Percentiles rank a stretch among this genome's conserved stretches.
phyloP scores from a whole-genome alignment of 2,888 invertebrate species.

The Polyommatus icarus region DNA sequence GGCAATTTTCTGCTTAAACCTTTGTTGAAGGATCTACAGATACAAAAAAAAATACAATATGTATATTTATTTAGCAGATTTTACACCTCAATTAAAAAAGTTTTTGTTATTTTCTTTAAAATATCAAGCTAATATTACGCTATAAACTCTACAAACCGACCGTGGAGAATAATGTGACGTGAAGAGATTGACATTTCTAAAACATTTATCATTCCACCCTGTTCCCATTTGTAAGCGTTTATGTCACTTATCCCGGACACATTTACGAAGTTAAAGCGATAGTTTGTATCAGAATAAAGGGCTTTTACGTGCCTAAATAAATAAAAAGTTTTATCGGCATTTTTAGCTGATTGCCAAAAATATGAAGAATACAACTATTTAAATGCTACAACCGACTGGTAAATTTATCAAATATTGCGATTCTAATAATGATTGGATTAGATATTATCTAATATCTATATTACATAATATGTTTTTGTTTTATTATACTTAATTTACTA shows the following conservation, averaged over 20 bases:
- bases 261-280: slow-evolving; percentile 3
- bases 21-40: not conserved
- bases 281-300: not conserved
- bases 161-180: not conserved
- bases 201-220: not conserved
- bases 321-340: not conserved
- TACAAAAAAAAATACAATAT: not conserved
- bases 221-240: slow-evolving; percentile 15
- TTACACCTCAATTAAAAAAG: not conserved
- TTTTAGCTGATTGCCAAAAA: not conserved
- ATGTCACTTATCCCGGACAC: slow-evolving; percentile 1
- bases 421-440: too few species aligned
- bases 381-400: too few species aligned
- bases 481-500: too few species aligned
- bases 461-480: too few species aligned
- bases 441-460: too few species aligned
- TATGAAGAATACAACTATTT: not conserved
- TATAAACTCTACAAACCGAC: not conserved
- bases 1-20: too few species aligned
- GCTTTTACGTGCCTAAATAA: not conserved
- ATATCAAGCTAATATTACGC: not conserved
- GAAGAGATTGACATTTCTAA: slow-evolving; percentile 8
- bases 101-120: not conserved
- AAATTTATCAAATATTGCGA: too few species aligned
- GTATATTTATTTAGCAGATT: not conserved